Evolutionary conservation across 2,888 invertebrate genomes (phyloP), one percentile per base, ranked within the genome.

Genomic region (Cantharis nigra): DNA sequence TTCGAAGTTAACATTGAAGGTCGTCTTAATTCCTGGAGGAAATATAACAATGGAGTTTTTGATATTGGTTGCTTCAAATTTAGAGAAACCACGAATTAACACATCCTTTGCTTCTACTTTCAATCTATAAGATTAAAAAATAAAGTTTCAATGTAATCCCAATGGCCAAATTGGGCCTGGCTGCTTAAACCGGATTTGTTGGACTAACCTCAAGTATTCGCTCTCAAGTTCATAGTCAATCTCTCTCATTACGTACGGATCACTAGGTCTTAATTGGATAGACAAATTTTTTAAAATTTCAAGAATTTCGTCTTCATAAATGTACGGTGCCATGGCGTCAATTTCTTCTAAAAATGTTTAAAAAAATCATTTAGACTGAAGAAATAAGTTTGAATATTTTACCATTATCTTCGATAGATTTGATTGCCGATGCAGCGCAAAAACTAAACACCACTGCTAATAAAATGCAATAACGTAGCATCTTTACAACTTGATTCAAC

Each of bases 1-100:
- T 4, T 30, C 11, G 10, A 77, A 73, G 0, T 65, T 14, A 9
- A 77, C 2, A n/a, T 70, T 71, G 14, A 77, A 67, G 4, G 7
- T 67, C 13, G 65, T 5, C n/a, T 23, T 65, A 10, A 64, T 20
- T 49, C 23, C 26, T 4, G 70, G 70, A n/a, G 70, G 70, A 16
- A 73, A 3, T 13, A 70, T 9, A 10, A 70, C 18, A 28, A 77
- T 23, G 5, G 18, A 3, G 23, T 67, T 73, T 30, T 71, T 77
- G 0, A 77, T 16, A 18, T 77, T 20, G 0, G 73, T 77, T 9
- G 65, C 64, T n/a, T 62, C 70, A 3, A 77, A 71, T 18, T 73
- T 70, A 5, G 77, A 77, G 63, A 79, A 69, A 11, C 78, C 72
- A 33, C 71, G 65, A 23, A 67, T 0, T 23, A 67, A 9, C 0